phyloP scores from a whole-genome alignment of 2,113 vertebrate species.

The Nipponia nippon region DNA sequence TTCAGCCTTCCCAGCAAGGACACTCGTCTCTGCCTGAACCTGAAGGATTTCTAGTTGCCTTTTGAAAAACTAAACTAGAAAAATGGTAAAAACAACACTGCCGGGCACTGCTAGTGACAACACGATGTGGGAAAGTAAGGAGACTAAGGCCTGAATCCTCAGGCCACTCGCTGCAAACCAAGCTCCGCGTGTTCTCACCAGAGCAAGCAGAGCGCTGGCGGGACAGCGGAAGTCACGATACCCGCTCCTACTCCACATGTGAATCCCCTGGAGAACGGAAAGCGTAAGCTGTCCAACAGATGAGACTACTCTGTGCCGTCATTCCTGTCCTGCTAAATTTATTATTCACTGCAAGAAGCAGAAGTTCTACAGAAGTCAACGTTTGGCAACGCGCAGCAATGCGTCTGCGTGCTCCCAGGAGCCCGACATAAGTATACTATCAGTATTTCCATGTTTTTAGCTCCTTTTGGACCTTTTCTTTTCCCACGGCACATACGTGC shows the following conservation, averaged over 20 bases:
- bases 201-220: not conserved
- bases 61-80: not conserved
- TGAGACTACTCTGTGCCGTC: not conserved
- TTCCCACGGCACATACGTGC: not conserved
- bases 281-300: not conserved
- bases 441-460: not conserved
- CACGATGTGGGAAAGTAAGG: accelerated
- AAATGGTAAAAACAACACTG: not conserved
- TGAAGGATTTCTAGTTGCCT: accelerated
- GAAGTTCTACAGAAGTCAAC: not conserved
- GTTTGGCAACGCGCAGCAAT: accelerated
- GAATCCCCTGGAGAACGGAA: not conserved
- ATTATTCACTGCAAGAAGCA: not conserved
- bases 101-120: not conserved
- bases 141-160: not conserved
- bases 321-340: not conserved
- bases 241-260: accelerated
- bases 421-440: not conserved
- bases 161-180: not conserved
- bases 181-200: not conserved
- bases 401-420: not conserved
- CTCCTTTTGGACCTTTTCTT: not conserved
- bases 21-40: not conserved
- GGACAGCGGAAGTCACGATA: not conserved
- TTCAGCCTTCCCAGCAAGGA: not conserved